Conservation (phyloP, 2,888 invertebrate species). For the Xiphydria camelus region DNA sequence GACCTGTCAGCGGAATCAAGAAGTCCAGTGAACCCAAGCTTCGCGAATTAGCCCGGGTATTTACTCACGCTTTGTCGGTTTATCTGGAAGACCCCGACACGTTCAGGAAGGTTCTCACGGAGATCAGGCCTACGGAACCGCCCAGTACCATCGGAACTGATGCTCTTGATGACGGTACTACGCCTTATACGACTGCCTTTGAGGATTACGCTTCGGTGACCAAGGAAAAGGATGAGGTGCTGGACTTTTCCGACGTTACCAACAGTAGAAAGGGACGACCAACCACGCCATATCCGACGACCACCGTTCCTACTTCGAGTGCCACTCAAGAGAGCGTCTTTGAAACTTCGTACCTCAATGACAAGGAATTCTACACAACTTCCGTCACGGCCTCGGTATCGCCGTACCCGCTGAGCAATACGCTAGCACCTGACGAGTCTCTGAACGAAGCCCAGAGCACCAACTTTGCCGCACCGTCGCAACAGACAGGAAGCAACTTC, state of each 20-base stretch:
- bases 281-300: conserved; percentile 37
- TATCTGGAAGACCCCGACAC: conserved; percentile 83
- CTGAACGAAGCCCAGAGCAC: conserved; percentile 24
- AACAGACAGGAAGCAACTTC: conserved; percentile 37
- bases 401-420: no score
- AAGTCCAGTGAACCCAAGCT: conserved; percentile 64
- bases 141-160: conserved; percentile 60
- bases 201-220: conserved; percentile 65
- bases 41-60: conserved; percentile 80
- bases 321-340: conserved; percentile 27
- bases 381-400: conserved; percentile 23
- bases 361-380: conserved; percentile 34
- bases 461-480: conserved; percentile 8
- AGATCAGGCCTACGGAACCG: conserved; percentile 79
- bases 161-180: conserved; percentile 45
- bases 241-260: conserved; percentile 76
- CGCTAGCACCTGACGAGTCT: conserved; percentile 20
- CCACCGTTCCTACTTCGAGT: conserved; percentile 24
- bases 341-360: conserved; percentile 29
- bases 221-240: conserved; percentile 74
- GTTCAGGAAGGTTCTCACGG: conserved; percentile 75
- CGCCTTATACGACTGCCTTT: conserved; percentile 47
- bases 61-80: conserved; percentile 80
- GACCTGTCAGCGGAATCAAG: conserved; percentile 63
- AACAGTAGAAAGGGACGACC: conserved; percentile 44